phyloP scores from a whole-genome alignment of 2,888 invertebrate genomes.

The Ornithoptera alexandrae region DNA sequence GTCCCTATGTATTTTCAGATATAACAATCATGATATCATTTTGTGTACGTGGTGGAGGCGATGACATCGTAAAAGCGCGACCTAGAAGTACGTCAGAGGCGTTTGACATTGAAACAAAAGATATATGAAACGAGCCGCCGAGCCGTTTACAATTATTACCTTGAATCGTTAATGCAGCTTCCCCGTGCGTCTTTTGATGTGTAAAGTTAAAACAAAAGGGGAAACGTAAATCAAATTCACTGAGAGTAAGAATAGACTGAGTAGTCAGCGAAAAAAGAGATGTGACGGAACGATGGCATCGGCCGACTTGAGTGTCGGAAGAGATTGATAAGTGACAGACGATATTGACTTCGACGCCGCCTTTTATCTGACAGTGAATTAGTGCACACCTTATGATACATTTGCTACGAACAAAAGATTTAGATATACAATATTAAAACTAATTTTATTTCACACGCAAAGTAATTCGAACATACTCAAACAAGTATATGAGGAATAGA shows the following conservation, averaged over 20 bases:
- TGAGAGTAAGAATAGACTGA: conserved; percentile 1
- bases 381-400: conserved; percentile 3
- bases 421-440: not conserved
- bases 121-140: conserved; percentile 9
- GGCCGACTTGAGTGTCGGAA: not conserved
- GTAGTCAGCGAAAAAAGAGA: conserved; percentile 6
- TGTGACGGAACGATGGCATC: conserved; percentile 3
- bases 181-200: not conserved
- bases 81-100: conserved; percentile 1
- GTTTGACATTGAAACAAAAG: conserved; percentile 23
- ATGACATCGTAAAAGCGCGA: conserved; percentile 19
- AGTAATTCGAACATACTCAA: not conserved
- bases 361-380: conserved; percentile 19
- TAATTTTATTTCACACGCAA: not conserved
- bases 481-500: too few relatives aligned
- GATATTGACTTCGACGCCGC: conserved; percentile 9
- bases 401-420: not conserved
- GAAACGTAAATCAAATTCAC: conserved; percentile 4
- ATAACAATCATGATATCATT: not conserved
- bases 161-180: conserved; percentile 9
- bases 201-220: not conserved
- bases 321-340: conserved; percentile 13
- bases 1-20: not conserved
- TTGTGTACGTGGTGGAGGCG: not conserved
- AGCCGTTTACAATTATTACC: conserved; percentile 10